Evolutionary conservation across 2,113 vertebrate species (phyloP).

Genomic region (Pollachius pollachius): DNA sequence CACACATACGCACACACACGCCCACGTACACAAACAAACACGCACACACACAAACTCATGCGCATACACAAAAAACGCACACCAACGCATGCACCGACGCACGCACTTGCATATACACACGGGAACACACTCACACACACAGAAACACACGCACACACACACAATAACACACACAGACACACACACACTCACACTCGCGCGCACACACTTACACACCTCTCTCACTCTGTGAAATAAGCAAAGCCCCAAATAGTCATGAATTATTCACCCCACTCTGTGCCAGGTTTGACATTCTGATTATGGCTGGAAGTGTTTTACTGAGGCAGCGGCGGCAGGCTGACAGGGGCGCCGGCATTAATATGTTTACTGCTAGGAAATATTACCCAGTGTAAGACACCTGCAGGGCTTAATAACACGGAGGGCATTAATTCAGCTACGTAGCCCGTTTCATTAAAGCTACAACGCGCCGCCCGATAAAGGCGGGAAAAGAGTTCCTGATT

Average conservation of each 20-base stretch:
- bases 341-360: conserved; percentile 49
- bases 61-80: no score
- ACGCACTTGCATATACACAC: no score
- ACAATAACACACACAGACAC: conserved; percentile 32
- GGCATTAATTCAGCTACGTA: conserved; percentile 38
- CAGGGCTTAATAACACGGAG: conserved; percentile 32
- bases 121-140: no score
- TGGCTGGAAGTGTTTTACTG: conserved; percentile 56
- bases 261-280: conserved; percentile 60
- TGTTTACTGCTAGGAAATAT: conserved; percentile 52
- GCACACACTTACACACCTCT: conserved; percentile 21
- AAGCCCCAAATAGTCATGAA: conserved; percentile 62
- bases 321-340: conserved; percentile 52
- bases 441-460: conserved; percentile 22
- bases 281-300: conserved; percentile 57
- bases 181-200: no score
- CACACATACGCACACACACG: no score
- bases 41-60: no score
- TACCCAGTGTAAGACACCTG: conserved; percentile 37
- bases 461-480: conserved; percentile 21
- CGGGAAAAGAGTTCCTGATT: conserved; percentile 34
- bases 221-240: conserved; percentile 56
- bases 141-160: conserved; percentile 9
- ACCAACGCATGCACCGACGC: no score
- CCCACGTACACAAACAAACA: no score